Percentiles rank a stretch among this genome's conserved stretches.
phyloP scores from a whole-genome alignment of 2,797 vertebrate species.

The Eidolon dupreanum region DNA sequence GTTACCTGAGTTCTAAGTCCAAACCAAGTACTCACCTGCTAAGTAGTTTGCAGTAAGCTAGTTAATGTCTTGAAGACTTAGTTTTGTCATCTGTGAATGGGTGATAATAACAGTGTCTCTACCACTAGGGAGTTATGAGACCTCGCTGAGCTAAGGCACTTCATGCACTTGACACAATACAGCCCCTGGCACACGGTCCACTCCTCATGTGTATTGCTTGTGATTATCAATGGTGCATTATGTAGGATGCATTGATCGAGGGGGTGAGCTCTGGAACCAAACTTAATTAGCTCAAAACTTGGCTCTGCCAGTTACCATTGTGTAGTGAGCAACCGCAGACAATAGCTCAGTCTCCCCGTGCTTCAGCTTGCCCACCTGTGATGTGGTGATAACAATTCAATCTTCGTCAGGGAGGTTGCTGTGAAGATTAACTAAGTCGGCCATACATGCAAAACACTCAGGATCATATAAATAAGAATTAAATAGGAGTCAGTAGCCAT shows the following conservation, averaged over 20 bases:
- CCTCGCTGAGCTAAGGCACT: neutral
- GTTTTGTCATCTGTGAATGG: neutral
- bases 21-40: neutral
- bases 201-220: accelerated
- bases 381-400: neutral
- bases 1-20: neutral
- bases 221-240: neutral
- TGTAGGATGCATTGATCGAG: neutral
- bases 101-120: neutral
- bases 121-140: neutral
- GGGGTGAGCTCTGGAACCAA: neutral
- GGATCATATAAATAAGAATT: neutral
- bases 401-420: neutral
- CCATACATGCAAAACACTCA: neutral
- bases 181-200: neutral
- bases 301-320: neutral
- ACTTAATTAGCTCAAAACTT: neutral
- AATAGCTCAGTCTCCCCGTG: neutral
- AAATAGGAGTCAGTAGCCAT: neutral
- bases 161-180: accelerated
- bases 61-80: neutral
- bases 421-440: neutral
- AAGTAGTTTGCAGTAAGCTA: neutral
- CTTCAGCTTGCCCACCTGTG: neutral
- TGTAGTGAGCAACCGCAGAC: neutral